Percentiles rank a stretch among this genome's conserved stretches.
These are phyloP conservation scores for Phytoseiulus persimilis DNA, from an alignment of 2,888 invertebrate genomes.

Conservation along the genomic window DNA sequence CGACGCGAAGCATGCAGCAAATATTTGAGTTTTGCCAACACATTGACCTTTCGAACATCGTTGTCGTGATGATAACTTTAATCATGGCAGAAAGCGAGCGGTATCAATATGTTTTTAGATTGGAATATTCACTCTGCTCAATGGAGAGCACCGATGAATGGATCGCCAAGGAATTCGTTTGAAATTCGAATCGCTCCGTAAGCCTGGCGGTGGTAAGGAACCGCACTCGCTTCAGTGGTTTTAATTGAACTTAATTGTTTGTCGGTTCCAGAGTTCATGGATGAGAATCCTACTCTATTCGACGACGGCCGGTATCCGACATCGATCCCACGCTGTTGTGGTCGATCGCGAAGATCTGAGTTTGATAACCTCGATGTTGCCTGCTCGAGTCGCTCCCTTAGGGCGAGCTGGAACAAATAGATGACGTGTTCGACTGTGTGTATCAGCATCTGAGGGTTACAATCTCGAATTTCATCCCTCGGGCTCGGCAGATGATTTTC, in stretches of 20 bases:
- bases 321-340: neutral
- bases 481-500: too few species aligned
- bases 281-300: neutral
- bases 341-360: neutral
- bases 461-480: too few species aligned
- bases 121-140: too few species aligned
- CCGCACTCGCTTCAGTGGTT: neutral
- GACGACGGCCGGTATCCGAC: neutral
- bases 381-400: neutral
- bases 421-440: neutral
- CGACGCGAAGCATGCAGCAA: neutral
- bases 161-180: too few species aligned
- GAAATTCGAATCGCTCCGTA: neutral
- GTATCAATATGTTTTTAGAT: too few species aligned
- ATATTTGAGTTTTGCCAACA: neutral
- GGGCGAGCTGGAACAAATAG: neutral
- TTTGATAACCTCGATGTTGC: neutral
- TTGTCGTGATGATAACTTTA: too few species aligned
- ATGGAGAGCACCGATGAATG: too few species aligned
- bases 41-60: too few species aligned
- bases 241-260: neutral
- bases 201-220: neutral
- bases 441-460: too few species aligned
- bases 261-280: neutral
- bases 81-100: too few species aligned